phyloP scores from a whole-genome alignment of 2,888 invertebrate species.

The Papilio demoleus region DNA sequence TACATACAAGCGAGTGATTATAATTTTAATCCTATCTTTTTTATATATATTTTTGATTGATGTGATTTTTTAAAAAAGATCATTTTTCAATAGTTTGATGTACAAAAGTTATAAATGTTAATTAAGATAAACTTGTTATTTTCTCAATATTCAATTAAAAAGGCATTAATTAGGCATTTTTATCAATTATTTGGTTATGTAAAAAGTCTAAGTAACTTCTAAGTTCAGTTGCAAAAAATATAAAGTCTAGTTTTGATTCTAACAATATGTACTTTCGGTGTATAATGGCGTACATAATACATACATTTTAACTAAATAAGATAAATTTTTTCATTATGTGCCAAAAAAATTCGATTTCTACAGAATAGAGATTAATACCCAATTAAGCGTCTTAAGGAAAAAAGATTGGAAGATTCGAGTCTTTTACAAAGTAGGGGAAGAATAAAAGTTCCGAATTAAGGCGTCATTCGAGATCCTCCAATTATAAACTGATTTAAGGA shows the following conservation, averaged over 20 bases:
- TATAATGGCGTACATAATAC: neutral
- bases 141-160: no score
- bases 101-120: neutral
- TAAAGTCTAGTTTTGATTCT: no score
- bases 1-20: no score
- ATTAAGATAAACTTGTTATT: no score
- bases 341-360: slow-evolving; percentile 1
- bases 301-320: neutral
- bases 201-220: neutral
- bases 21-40: neutral
- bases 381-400: slow-evolving; percentile 33
- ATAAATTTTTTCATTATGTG: neutral
- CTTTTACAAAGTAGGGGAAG: slow-evolving; percentile 27
- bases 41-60: no score
- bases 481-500: slow-evolving; percentile 15
- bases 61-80: neutral
- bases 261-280: no score
- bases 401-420: slow-evolving; percentile 19
- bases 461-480: slow-evolving; percentile 15
- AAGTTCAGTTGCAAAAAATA: neutral
- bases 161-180: no score
- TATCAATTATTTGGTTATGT: no score
- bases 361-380: slow-evolving; percentile 25
- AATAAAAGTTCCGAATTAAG: slow-evolving; percentile 1
- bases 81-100: neutral